Conservation (phyloP, 2,113 vertebrate species). For the Myotis yumanensis region DNA sequence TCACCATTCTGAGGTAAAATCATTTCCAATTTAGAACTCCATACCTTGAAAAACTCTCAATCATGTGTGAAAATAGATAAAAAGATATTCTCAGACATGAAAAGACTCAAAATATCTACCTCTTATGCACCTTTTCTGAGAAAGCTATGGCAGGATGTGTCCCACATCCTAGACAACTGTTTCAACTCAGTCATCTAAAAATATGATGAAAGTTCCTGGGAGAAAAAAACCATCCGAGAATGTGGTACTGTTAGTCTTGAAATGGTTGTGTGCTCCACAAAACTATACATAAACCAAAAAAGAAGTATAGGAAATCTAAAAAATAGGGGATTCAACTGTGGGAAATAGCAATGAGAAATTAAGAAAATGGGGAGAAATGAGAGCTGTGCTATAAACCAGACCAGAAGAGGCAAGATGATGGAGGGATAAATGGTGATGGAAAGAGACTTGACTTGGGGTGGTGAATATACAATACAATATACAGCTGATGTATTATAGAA, state of each 20-base stretch:
- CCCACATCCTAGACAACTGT: background rate
- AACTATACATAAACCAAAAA: background rate
- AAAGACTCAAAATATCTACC: constrained; percentile 25
- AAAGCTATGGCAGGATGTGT: background rate
- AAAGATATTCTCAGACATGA: background rate
- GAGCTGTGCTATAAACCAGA: background rate
- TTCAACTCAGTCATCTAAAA: constrained; percentile 53
- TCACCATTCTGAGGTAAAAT: background rate
- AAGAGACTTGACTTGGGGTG: background rate
- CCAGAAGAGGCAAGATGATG: background rate
- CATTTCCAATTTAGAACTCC: background rate
- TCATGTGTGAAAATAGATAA: background rate
- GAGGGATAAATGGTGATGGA: background rate
- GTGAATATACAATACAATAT: background rate
- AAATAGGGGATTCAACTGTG: background rate
- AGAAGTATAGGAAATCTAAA: background rate
- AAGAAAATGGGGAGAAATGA: background rate
- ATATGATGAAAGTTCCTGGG: background rate
- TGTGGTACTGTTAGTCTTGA: background rate
- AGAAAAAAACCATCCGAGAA: background rate
- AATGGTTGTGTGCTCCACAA: background rate
- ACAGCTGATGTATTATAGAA: background rate
- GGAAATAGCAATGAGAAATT: background rate
- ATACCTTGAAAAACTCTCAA: background rate
- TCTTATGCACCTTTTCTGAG: background rate